Conservation (phyloP, 2,113 vertebrate species). For the Anas platyrhynchos region DNA sequence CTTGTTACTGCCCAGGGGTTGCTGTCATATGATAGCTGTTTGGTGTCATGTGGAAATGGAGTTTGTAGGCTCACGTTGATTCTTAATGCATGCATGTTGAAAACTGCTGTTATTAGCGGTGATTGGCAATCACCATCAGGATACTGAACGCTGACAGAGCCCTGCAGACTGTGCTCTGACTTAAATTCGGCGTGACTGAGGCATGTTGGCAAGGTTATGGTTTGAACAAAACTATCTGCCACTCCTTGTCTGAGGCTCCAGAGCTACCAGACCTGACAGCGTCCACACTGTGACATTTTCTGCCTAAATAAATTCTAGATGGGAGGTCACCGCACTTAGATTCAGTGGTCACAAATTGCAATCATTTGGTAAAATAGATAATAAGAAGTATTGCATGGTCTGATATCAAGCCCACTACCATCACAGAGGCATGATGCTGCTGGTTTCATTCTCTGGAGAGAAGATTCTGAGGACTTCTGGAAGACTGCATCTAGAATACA, state of each 20-base stretch:
- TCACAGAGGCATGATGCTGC: not conserved
- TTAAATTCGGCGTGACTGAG: not conserved
- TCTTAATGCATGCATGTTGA: not conserved
- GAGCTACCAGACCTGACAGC: not conserved
- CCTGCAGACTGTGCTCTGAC: conserved; percentile 1
- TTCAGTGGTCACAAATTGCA: not conserved
- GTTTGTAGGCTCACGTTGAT: not conserved
- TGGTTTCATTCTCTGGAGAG: not conserved
- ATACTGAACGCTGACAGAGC: not conserved
- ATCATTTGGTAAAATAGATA: not conserved
- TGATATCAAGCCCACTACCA: not conserved
- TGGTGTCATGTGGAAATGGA: not conserved
- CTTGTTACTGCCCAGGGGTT: not conserved
- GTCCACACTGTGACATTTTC: not conserved
- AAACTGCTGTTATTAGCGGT: not conserved
- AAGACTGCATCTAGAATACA: not conserved
- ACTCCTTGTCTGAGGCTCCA: not conserved
- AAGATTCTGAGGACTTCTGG: not conserved
- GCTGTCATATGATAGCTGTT: not conserved
- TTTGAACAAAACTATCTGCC: not conserved
- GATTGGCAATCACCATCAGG: not conserved
- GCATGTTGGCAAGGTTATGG: not conserved
- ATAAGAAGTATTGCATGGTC: not conserved
- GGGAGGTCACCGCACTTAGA: not conserved
- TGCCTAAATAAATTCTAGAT: not conserved